Evolutionary conservation across 2,113 vertebrate genomes (phyloP).

Genomic region (Phyllopteryx taeniolatus): DNA sequence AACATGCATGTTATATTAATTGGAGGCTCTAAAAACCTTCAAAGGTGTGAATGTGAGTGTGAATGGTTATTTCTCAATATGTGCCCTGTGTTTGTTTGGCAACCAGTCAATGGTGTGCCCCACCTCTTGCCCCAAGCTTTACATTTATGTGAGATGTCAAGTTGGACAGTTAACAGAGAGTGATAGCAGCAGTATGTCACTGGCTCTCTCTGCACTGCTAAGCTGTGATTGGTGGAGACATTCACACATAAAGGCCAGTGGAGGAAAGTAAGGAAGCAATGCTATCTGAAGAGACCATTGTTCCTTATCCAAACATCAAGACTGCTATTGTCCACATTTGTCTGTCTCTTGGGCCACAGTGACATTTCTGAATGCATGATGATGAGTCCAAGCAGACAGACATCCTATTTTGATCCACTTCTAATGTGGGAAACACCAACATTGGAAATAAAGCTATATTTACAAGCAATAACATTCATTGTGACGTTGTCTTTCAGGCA

Average conservation of each 20-base stretch:
- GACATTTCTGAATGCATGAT: slow-evolving; percentile 66
- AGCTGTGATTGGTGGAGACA: slow-evolving; percentile 59
- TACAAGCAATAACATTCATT: not conserved
- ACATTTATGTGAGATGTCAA: slow-evolving; percentile 45
- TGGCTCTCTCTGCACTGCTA: slow-evolving; percentile 38
- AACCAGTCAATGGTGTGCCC: not conserved
- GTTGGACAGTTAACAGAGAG: slow-evolving; percentile 48
- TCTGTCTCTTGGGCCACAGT: slow-evolving; percentile 58
- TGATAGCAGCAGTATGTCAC: slow-evolving; percentile 35
- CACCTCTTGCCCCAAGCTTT: not conserved
- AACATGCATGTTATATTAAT: not conserved
- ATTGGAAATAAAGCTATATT: slow-evolving; percentile 17
- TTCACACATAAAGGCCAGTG: slow-evolving; percentile 71
- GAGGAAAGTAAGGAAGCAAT: slow-evolving; percentile 52
- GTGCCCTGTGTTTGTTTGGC: not conserved
- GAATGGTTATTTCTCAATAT: not conserved
- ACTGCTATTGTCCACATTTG: slow-evolving; percentile 62
- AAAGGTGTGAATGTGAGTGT: not conserved
- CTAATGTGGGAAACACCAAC: slow-evolving; percentile 35
- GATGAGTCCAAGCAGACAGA: slow-evolving; percentile 36
- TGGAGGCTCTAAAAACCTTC: not conserved
- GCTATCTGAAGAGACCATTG: slow-evolving; percentile 70
- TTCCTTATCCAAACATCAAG: slow-evolving; percentile 72
- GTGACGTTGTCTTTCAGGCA: slow-evolving; percentile 71
- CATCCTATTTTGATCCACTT: slow-evolving; percentile 13